Conservation (phyloP, 2,113 vertebrate genomes). For the Strix uralensis region DNA sequence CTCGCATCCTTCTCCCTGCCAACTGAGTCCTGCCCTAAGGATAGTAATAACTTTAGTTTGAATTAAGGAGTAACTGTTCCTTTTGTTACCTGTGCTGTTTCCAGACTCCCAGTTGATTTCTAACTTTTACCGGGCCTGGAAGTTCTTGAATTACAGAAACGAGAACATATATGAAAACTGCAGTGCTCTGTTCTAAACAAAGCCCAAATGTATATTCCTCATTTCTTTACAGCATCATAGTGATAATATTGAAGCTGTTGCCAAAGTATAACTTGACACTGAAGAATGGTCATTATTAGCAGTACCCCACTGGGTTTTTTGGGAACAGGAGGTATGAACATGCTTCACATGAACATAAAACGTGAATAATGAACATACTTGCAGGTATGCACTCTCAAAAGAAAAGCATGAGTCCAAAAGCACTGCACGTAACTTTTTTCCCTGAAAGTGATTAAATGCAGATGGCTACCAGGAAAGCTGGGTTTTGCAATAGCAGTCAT, state of each 20-base stretch:
- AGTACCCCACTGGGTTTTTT: not conserved
- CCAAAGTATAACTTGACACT: not conserved
- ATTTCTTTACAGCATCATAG: not conserved
- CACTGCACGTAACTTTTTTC: not conserved
- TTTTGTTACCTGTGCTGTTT: not conserved
- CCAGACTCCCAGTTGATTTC: not conserved
- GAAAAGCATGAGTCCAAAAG: not conserved
- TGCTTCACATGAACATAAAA: not conserved
- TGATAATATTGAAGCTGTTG: not conserved
- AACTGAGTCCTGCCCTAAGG: not conserved
- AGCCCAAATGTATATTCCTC: not conserved
- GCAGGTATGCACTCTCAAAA: not conserved
- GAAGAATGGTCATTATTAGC: not conserved
- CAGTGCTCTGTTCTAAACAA: not conserved
- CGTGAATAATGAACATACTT: not conserved
- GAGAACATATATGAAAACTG: not conserved
- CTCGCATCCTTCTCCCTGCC: not conserved
- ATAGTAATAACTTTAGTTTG: not conserved
- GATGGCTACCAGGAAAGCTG: slow-evolving; percentile 15
- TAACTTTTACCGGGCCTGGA: not conserved
- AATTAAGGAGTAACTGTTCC: not conserved
- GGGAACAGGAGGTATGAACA: not conserved
- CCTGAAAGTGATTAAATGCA: slow-evolving; percentile 48
- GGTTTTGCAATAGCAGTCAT: not conserved
- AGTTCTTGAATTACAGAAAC: not conserved